Evolutionary conservation across 2,888 invertebrate genomes (phyloP), one percentile per base, ranked within the genome.

Genomic region (Thecocarcelia acutangulata): DNA sequence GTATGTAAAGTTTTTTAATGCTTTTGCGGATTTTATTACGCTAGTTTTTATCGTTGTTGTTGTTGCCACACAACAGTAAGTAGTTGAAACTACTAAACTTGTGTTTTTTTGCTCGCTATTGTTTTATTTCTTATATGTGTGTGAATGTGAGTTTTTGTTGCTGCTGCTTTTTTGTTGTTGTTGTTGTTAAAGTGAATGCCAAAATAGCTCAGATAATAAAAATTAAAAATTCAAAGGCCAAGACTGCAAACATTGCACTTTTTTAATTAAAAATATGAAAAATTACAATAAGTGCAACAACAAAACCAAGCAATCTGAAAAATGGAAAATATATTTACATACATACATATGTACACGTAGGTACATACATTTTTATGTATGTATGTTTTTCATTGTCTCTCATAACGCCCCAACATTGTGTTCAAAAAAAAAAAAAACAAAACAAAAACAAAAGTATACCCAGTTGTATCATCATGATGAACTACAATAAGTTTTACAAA

Each of bases 211-310:
- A 73, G 61, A 81, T 75, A 64, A 54, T 78, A 73, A 75, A 75
- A 80, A 74, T 80, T 74, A 52, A 58, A 75, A 80, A 76, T 81
- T 79, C 77, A 81, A 83, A 84, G 84, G 83, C 83, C 84, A 83
- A 77, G 81, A 82, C 70, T 84, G 84, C 83, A 83, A 77, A 81
- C 74, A 72, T 80, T 73, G 84, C 83, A 81, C 28, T 70, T 69
- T 82, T 79, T 74, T 66, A 78, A 78, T 52, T 64, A 78, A 68
- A 81, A 74, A 80, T 72, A 72, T 76, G 28, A 61, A 63, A 56
- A 77, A 73, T 69, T 77, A 77, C 69, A 77, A 58, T 58, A 68
- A 68, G 68, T 33, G 24, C 72, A 80, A 69, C 54, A 52, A 21
- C 52, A 68, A 61, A 33, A 42, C 5, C 21, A 33, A 68, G 58